Evolutionary conservation across 2,888 invertebrate genomes (phyloP), one percentile per base, ranked within the genome.

Genomic region (Alentia gelatinosa): DNA sequence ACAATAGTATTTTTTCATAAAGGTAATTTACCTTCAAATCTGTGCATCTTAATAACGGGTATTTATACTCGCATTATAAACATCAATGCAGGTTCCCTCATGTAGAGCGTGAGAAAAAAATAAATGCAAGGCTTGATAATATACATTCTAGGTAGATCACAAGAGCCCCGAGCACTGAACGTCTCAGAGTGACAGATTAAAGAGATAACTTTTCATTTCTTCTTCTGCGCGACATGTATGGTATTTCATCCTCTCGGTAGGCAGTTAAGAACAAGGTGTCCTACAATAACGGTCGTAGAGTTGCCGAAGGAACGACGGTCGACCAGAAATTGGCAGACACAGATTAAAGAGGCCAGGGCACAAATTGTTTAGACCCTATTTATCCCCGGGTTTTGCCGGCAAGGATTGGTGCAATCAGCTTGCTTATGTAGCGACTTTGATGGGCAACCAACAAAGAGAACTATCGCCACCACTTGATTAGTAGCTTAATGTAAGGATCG

Each of bases 301-400:
- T 68, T 15, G 12, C 68, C n/a, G n/a, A 68, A 68, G n/a, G 68
- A 9, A 50, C 50, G 50, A 50, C 12, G 19, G 50, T 50, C 12
- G 75, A n/a, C 56, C 68, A 68, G 68, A 30, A 26, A 68, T 68
- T 68, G 68, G 37, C 79, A 26, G 79, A 79, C 79, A 15, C 37
- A 79, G 79, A 79, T 79, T 79, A 79, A 79, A 79, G 79, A 35
- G 79, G 35, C 23, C 37, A 79, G 79, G 39, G 79, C 79, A 79
- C 79, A 79, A 39, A 79, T 79, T 79, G 79, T 79, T 79, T 79
- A 79, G 79, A 79, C 79, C 79, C 79, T 79, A 79, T 79, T 79
- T 79, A 79, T 79, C 79, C 37, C 37, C 79, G 37, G 79, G 79
- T 79, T 79, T 79, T 79, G 39, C 37, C 79, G 79, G 79, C 26